Base-by-base conservation (phyloP, 2,113 vertebrate genomes). In the Spea bombifrons region DNA sequence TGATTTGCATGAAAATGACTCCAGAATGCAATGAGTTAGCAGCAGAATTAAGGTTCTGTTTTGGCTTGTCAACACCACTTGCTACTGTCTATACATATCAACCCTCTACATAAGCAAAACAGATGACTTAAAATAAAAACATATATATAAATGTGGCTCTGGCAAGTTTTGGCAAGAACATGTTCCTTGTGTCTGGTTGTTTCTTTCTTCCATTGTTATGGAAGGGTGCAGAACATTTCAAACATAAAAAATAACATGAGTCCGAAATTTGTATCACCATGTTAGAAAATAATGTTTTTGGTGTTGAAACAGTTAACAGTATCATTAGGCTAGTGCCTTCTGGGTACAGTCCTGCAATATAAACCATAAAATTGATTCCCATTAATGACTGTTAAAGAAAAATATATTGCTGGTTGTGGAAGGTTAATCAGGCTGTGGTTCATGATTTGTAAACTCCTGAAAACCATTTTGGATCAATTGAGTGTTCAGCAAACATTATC, bases 351-450 rank as follows among this genome's bases (percentile, higher is more conserved):
- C 16, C 61, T 73, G 77, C 71, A 79, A 79, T 67, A 57, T 43
- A 79, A 73, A 80, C 71, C 78, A 68, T 73, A 50, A 50, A 59
- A 80, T 80, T 80, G 78, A 80, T 80, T 80, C 50, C 66, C 71
- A 68, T 68, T 80, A 74, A 66, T 50, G 53, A 65, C 53, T 61
- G 78, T 80, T 80, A 61, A 68, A 61, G 71, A 10, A 80, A 80
- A 49, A 80, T 67, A 80, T 63, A 74, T 74, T 67, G 71, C 49
- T 74, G 65, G 71, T 74, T 45, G 64, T 50, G 52, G 45, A 45
- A 67, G 77, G 49, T 73, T 66, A 68, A 61, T 80, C 64, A 68
- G 64, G 46, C 78, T 80, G 78, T 74, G 78, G 78, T 74, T 68
- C 52, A 52, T 74, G 64, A 71, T 61, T 52, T 68, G 48, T 49